Base-by-base conservation (phyloP, 2,888 invertebrate species). In the Ochropacha duplaris region DNA sequence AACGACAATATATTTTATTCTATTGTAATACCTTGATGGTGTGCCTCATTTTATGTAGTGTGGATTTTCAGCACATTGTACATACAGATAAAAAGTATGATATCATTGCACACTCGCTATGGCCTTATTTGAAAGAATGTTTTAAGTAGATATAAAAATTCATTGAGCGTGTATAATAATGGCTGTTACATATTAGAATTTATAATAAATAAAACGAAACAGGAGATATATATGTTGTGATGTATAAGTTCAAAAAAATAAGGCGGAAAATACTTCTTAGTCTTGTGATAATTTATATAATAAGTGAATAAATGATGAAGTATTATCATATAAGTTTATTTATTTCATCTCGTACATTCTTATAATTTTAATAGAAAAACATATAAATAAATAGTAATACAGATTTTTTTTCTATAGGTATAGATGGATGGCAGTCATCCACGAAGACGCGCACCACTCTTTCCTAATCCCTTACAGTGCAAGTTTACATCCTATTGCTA, bases 201-300 rank as follows among this genome's bases (percentile, higher is more conserved):
- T 88, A 86, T 83, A 69, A 74, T 76, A 76, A 69, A 74, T 76
- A 76, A 31, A 31, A 79, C 69, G 74, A 79, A 84, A 82, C 75
- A 77, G 77, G 78, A 80, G 80, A 73, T 87, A 86, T 88, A 84
- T 89, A 86, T 90, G 88, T 91, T 92, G 92, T 91, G 92, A 92
- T 92, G 86, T 86, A 85, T 87, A 84, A 90, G 90, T 91, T 90
- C 89, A 92, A 92, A 89, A 89, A 86, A 86, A 77, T 78, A 84
- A 84, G 12, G 78, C 79, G 74, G 83, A 83, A 84, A 88, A 86
- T n/a, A n/a, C n/a, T n/a, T 82, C 77, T 88, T 90, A 88, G 91
- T 92, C 91, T 92, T 92, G 92, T 92, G 92, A 92, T 92, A 92
- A 90, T 89, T 89, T 90, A 90, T 90, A 90, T 90, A 84, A 86